Evolutionary conservation across 2,888 invertebrate species (phyloP).

Genomic region (Willowsia nigromaculata): DNA sequence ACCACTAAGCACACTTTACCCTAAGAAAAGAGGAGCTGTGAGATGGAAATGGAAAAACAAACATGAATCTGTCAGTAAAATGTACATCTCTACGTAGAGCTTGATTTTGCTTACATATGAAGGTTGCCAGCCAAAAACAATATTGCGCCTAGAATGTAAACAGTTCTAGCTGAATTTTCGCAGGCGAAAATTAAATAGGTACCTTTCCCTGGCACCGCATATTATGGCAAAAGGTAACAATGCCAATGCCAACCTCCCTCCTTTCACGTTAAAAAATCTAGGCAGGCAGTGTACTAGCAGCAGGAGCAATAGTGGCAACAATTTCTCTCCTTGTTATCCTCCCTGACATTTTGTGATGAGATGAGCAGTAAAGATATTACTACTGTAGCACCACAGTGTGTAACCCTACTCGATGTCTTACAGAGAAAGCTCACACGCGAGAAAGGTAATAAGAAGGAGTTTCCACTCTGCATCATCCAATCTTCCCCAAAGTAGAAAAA

Average conservation of each 20-base stretch:
- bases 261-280: not conserved
- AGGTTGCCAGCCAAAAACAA: slow-evolving; percentile 44
- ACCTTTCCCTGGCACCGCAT: not conserved
- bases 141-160: slow-evolving; percentile 3
- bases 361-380: slow-evolving; percentile 33
- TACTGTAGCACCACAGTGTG: not conserved
- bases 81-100: slow-evolving; percentile 11
- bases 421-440: not conserved
- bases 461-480: slow-evolving; percentile 41
- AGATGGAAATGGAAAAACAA: slow-evolving; percentile 33
- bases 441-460: slow-evolving; percentile 23
- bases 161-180: not conserved
- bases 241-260: slow-evolving; percentile 51
- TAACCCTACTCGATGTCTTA: not conserved
- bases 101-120: slow-evolving; percentile 47
- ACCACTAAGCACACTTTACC: slow-evolving; percentile 11
- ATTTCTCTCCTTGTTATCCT: slow-evolving; percentile 41
- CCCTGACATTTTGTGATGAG: slow-evolving; percentile 41
- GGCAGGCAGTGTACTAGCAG: not conserved
- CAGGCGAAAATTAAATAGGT: not conserved
- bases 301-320: slow-evolving; percentile 10
- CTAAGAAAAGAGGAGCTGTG: not conserved
- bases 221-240: slow-evolving; percentile 27
- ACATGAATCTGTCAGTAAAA: slow-evolving; percentile 50
- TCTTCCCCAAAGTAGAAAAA: not conserved